Conservation (phyloP, 2,888 invertebrate species). For the Mythimna albipuncta region DNA sequence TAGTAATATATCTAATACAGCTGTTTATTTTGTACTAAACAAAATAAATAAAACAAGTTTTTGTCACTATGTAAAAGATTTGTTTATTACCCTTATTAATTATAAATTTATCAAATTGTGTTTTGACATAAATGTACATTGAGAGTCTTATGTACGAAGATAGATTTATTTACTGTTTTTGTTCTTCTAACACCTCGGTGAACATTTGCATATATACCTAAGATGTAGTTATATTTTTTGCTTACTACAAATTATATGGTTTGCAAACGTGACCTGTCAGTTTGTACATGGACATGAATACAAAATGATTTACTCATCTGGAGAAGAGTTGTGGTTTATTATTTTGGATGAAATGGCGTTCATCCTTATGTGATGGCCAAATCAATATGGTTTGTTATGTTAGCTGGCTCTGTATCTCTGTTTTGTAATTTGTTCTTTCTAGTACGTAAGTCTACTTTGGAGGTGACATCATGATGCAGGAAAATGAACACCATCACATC, state of each 20-base stretch:
- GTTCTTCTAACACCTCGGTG: constrained; percentile 25
- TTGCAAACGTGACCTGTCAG: constrained; percentile 54
- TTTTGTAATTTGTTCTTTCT: background rate
- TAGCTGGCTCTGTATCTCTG: constrained; percentile 1
- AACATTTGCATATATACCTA: constrained; percentile 22
- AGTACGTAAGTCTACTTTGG: background rate
- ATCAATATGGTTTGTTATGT: too few relatives aligned
- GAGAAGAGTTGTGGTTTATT: background rate
- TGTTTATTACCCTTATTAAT: constrained; percentile 5
- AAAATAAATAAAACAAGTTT: constrained; percentile 18
- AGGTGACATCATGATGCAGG: constrained; percentile 4
- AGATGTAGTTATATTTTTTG: constrained; percentile 46
- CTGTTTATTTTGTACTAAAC: too few relatives aligned
- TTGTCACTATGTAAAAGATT: background rate
- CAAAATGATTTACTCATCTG: constrained; percentile 3
- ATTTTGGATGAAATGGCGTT: constrained; percentile 12
- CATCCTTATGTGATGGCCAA: background rate
- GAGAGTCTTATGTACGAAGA: background rate
- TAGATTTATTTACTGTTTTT: constrained; percentile 40
- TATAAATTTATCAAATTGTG: constrained; percentile 8
- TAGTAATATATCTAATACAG: too few relatives aligned
- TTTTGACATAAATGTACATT: constrained; percentile 24
- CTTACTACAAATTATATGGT: constrained; percentile 45
- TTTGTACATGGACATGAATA: constrained; percentile 31
- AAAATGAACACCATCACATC: constrained; percentile 3